phyloP scores from a whole-genome alignment of 1,140 invertebrate genomes.

The Platyscapa corneri region DNA sequence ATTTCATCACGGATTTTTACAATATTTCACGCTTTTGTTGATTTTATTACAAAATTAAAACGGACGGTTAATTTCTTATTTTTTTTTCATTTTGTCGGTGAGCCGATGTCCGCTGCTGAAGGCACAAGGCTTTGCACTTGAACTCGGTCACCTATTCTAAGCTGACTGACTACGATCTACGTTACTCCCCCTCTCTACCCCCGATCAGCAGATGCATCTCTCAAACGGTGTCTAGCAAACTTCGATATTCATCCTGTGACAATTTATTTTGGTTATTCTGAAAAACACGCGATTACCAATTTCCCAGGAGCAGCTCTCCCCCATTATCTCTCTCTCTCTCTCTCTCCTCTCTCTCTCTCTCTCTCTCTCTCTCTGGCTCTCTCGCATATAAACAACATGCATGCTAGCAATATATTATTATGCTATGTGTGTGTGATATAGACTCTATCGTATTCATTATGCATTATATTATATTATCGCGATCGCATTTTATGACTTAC shows the following conservation, averaged over 20 bases:
- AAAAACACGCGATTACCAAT: conserved; percentile 27
- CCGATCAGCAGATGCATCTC: conserved; percentile 48
- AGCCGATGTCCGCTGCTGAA: conserved; percentile 75
- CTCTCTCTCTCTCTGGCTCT: conserved; percentile 42
- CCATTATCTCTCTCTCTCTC: conserved; percentile 28
- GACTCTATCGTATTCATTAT: conserved; percentile 72
- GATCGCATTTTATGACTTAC: conserved; percentile 56
- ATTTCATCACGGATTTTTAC: conserved; percentile 60
- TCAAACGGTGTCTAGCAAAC: conserved; percentile 35
- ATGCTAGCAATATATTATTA: conserved; percentile 75
- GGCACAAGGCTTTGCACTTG: conserved; percentile 76
- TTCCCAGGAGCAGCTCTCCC: conserved; percentile 15
- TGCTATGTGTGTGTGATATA: conserved; percentile 73
- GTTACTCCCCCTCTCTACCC: conserved; percentile 43
- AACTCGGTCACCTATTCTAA: conserved; percentile 74
- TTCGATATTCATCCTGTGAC: conserved; percentile 53
- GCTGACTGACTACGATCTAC: conserved; percentile 67
- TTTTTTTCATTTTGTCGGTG: conserved; percentile 68
- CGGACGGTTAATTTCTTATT: conserved; percentile 73
- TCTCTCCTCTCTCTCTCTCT: conserved; percentile 24
- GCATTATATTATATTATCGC: conserved; percentile 66
- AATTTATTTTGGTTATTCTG: conserved; percentile 46
- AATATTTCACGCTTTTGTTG: conserved; percentile 64
- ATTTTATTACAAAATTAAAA: conserved; percentile 73
- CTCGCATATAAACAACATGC: conserved; percentile 70